These are phyloP conservation scores for Asteroscopus sphinx DNA, from an alignment of 2,888 invertebrate species.

Conservation along the genomic window DNA sequence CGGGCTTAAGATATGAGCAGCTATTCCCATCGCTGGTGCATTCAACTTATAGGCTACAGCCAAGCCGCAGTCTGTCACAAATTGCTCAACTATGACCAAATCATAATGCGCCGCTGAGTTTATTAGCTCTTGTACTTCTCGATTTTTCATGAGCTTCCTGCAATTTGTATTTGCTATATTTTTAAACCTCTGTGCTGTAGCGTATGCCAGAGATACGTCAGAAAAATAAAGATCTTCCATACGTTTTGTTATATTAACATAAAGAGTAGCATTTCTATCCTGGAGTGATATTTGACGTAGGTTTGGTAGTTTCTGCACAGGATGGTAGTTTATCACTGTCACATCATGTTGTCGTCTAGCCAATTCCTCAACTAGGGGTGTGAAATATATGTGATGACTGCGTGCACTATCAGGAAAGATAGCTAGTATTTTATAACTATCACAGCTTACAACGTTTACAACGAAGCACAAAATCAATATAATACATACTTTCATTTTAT, in stretches of 20 bases:
- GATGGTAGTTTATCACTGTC: conserved; percentile 73
- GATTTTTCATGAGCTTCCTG: conserved; percentile 55
- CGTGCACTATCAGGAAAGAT: conserved; percentile 67
- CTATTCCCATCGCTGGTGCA: conserved; percentile 86
- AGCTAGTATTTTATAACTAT: conserved; percentile 61
- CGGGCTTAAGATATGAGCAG: conserved; percentile 88
- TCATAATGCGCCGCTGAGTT: conserved; percentile 82
- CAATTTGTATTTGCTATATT: conserved; percentile 59
- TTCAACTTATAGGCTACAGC: conserved; percentile 87
- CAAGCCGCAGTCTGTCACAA: conserved; percentile 89
- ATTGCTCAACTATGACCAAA: conserved; percentile 87
- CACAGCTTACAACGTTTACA: conserved; percentile 31
- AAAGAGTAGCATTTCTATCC: conserved; percentile 28
- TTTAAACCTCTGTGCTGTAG: conserved; percentile 2
- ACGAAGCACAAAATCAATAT: conserved; percentile 21
- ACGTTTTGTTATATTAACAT: conserved; percentile 25
- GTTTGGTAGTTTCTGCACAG: conserved; percentile 68
- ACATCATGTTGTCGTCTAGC: conserved; percentile 70
- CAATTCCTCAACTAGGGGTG: conserved; percentile 59
- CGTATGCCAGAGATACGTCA: neutral
- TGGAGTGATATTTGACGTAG: conserved; percentile 72
- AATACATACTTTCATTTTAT: conserved; percentile 32
- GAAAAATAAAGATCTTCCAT: conserved; percentile 4
- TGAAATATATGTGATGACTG: conserved; percentile 64
- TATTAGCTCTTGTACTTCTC: conserved; percentile 57